Conservation (phyloP, 2,113 vertebrate species). For the Tauraco erythrolophus region DNA sequence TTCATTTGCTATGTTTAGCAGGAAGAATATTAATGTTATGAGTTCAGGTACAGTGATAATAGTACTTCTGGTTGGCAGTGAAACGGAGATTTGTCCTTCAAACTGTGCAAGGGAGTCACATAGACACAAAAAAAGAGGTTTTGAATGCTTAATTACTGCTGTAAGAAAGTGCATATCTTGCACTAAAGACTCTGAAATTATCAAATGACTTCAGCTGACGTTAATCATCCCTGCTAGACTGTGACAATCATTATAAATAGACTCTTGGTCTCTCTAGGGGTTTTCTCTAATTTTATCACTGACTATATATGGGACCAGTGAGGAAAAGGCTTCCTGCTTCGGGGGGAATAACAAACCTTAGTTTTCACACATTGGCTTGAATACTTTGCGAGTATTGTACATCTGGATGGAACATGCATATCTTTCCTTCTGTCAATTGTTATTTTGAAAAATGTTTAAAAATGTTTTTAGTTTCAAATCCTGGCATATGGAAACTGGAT, state of each 20-base stretch:
- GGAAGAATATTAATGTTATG: background rate
- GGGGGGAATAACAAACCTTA: background rate
- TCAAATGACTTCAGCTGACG: constrained; percentile 17
- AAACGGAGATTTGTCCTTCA: constrained; percentile 16
- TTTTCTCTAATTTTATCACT: background rate
- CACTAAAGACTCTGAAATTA: constrained; percentile 13
- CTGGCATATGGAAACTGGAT: background rate
- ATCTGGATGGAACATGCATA: background rate
- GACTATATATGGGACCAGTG: background rate
- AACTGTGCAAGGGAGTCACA: background rate
- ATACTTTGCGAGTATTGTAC: background rate
- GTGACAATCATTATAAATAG: constrained; percentile 10
- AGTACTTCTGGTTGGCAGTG: background rate
- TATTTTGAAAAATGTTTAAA: background rate
- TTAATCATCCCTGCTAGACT: constrained; percentile 17
- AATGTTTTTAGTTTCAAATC: background rate
- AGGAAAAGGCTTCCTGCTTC: background rate
- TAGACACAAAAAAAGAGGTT: background rate
- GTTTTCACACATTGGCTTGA: background rate
- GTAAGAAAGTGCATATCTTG: constrained; percentile 3
- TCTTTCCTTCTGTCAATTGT: background rate
- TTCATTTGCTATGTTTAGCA: background rate
- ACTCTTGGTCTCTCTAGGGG: background rate
- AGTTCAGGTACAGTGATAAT: background rate
- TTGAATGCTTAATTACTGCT: constrained; percentile 24